phyloP scores from a whole-genome alignment of 2,113 vertebrate species.

The Sapayoa aenigma region DNA sequence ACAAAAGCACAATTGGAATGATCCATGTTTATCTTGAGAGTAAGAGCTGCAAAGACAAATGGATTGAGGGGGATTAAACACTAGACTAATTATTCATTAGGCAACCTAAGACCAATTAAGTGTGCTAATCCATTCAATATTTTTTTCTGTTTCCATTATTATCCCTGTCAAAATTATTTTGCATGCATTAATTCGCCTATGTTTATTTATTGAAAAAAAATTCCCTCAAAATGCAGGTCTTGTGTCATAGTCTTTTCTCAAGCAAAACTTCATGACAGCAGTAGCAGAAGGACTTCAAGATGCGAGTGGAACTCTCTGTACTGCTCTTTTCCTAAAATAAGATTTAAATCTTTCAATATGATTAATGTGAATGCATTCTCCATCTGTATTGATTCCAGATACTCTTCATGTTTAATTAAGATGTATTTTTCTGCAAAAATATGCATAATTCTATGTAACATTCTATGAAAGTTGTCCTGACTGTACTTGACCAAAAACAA shows the following conservation, averaged over 20 bases:
- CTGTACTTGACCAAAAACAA: background rate
- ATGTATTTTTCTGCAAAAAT: background rate
- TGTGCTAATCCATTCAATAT: slow-evolving; percentile 37
- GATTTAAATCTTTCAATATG: background rate
- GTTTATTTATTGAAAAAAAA: background rate
- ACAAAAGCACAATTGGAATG: slow-evolving; percentile 14
- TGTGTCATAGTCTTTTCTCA: background rate
- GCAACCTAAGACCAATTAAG: slow-evolving; percentile 33
- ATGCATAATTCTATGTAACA: background rate
- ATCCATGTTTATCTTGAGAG: background rate
- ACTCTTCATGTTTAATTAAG: slow-evolving; percentile 20
- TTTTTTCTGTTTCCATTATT: slow-evolving; percentile 35
- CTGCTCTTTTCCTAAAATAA: slow-evolving; percentile 9
- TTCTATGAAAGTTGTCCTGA: background rate
- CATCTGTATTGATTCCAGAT: background rate
- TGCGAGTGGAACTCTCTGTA: background rate
- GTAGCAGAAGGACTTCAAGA: background rate
- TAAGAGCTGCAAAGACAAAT: background rate
- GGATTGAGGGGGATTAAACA: slow-evolving; percentile 44
- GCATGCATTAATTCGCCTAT: background rate
- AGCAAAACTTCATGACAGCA: background rate
- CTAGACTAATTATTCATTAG: slow-evolving; percentile 59
- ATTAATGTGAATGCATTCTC: slow-evolving; percentile 15
- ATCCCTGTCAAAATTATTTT: background rate
- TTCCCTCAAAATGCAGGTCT: background rate